Evolutionary conservation across 2,113 vertebrate species (phyloP).

Genomic region (Menidia beryllina): DNA sequence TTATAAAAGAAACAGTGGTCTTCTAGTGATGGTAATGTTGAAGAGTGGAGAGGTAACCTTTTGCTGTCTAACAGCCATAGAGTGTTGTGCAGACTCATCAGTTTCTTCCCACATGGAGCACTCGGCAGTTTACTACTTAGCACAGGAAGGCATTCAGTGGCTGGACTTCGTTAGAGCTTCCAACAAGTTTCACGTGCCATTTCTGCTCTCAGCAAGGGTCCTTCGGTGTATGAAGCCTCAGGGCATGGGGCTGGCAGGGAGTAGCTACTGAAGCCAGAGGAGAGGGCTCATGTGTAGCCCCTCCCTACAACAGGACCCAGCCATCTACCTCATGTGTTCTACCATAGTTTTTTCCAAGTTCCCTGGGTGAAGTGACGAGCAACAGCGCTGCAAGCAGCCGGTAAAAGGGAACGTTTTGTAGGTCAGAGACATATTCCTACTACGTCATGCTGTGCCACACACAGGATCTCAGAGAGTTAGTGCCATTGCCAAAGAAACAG

Average conservation of each 20-base stretch:
- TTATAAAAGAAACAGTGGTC: not conserved
- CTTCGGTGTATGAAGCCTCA: constrained; percentile 34
- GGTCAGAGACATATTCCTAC: constrained; percentile 25
- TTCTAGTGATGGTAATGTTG: not conserved
- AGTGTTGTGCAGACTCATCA: constrained; percentile 37
- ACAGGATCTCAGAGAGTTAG: constrained; percentile 30
- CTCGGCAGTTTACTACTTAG: constrained; percentile 45
- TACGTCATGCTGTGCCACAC: constrained; percentile 56
- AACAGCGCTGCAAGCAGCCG: constrained; percentile 31
- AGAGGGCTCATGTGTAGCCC: constrained; percentile 21
- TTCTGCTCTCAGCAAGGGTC: constrained; percentile 60
- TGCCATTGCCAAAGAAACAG: constrained; percentile 30
- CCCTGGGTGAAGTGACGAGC: constrained; percentile 26
- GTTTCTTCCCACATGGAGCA: constrained; percentile 32
- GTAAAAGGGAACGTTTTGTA: constrained; percentile 55
- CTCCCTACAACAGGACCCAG: constrained; percentile 20
- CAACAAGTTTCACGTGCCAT: constrained; percentile 68
- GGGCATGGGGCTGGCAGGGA: constrained; percentile 43
- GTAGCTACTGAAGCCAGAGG: constrained; percentile 39
- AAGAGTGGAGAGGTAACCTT: not conserved
- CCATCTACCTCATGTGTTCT: constrained; percentile 51
- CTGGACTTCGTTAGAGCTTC: constrained; percentile 75
- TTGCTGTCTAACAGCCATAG: constrained; percentile 29
- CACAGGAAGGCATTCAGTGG: constrained; percentile 67
- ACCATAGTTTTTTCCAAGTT: constrained; percentile 46